A percentile compares a stretch with the other conserved stretches of the same genome.
Conservation (phyloP, 2,888 invertebrate species). For the Chloroclystis v-ata region DNA sequence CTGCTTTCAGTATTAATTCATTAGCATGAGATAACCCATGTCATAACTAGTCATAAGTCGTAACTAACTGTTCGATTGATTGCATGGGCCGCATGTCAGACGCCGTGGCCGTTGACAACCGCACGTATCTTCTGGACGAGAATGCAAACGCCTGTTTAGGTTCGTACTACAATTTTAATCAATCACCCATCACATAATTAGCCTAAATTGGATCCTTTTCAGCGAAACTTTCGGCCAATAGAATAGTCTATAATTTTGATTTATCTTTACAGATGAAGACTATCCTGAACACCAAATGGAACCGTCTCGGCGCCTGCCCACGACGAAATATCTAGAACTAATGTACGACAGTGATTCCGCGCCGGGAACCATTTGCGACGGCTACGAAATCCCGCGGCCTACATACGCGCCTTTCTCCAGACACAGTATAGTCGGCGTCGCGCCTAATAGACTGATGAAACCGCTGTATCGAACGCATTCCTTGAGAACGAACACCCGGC, state of each 20-base stretch:
- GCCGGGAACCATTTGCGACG: slow-evolving; percentile 66
- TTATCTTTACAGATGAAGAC: slow-evolving; percentile 55
- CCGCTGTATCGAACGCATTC: slow-evolving; percentile 58
- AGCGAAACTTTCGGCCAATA: too few species aligned
- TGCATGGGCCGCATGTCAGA: slow-evolving; percentile 75
- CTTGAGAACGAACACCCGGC: slow-evolving; percentile 49
- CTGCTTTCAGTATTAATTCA: not conserved
- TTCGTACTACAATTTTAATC: slow-evolving; percentile 37
- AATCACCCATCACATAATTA: slow-evolving; percentile 1
- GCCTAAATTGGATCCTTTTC: not conserved
- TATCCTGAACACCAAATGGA: slow-evolving; percentile 64
- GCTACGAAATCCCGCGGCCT: slow-evolving; percentile 80
- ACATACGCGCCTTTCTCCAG: slow-evolving; percentile 53
- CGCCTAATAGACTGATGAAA: slow-evolving; percentile 57
- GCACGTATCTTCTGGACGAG: slow-evolving; percentile 87
- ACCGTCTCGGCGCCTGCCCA: slow-evolving; percentile 57
- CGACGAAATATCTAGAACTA: slow-evolving; percentile 82
- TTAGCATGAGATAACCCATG: slow-evolving; percentile 8
- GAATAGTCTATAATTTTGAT: slow-evolving; percentile 1
- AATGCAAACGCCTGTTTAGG: slow-evolving; percentile 81
- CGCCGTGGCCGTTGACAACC: slow-evolving; percentile 88
- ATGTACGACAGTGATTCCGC: slow-evolving; percentile 78
- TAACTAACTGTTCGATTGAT: slow-evolving; percentile 48
- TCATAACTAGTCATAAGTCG: too few species aligned
- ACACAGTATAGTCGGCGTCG: slow-evolving; percentile 67